Percentiles rank a stretch among this genome's conserved stretches.
These are phyloP conservation scores for Drosophila mayri DNA, from an alignment of 1,140 invertebrate genomes.

Conservation along the genomic window DNA sequence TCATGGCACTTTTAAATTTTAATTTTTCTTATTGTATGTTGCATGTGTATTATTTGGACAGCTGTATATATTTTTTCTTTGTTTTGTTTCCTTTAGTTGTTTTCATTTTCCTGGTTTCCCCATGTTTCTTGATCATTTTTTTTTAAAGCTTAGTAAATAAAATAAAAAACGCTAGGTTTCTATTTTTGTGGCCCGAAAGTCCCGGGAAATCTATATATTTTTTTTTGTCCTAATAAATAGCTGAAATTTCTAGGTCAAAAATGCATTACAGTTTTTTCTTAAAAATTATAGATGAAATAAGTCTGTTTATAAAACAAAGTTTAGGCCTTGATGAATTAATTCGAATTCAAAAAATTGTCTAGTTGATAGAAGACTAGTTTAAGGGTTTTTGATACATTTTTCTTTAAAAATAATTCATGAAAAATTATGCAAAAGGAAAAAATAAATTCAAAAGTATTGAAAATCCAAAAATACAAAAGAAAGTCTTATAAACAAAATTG, in stretches of 20 bases:
- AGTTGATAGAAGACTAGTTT: too few species aligned
- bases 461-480: too few species aligned
- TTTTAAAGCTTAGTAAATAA: conserved; percentile 11
- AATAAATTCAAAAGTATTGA: too few species aligned
- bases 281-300: neutral
- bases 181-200: conserved; percentile 4
- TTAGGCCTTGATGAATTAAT: neutral
- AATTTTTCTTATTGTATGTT: conserved; percentile 25
- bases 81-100: conserved; percentile 13
- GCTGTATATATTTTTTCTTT: conserved; percentile 36
- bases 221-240: neutral
- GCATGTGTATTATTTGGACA: conserved; percentile 77
- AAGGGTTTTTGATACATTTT: too few species aligned
- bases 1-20: conserved; percentile 66
- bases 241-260: neutral
- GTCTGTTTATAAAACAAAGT: neutral
- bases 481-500: neutral
- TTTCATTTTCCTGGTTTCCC: conserved; percentile 20
- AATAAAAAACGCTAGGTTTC: neutral
- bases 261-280: neutral
- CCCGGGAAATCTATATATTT: conserved; percentile 11
- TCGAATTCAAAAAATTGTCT: neutral
- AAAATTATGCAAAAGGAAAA: too few species aligned
- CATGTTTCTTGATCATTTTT: conserved; percentile 3
- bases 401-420: too few species aligned